These are phyloP conservation scores for Tanaodytes sp. DNA, from an alignment of 2,888 invertebrate genomes.

Conservation along the genomic window DNA sequence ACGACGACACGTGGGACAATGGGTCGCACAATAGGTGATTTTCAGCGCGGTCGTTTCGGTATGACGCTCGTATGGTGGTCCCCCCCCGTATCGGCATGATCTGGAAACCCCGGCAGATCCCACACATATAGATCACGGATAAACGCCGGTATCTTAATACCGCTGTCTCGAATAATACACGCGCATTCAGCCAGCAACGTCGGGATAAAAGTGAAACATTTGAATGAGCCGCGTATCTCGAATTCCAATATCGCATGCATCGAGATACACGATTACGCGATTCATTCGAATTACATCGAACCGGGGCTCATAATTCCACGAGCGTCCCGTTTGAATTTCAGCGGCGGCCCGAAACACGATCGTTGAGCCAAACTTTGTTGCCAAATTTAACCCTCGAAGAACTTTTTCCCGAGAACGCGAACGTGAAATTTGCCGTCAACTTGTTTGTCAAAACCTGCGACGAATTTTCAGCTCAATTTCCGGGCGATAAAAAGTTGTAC, in stretches of 20 bases:
- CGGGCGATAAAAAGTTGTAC: slow-evolving; percentile 9
- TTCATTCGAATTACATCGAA: too few relatives aligned
- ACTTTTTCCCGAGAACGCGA: too few relatives aligned
- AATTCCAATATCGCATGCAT: slow-evolving; percentile 22
- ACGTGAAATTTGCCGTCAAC: too few relatives aligned
- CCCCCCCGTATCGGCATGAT: slow-evolving; percentile 61
- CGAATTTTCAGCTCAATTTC: too few relatives aligned
- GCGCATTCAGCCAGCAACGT: slow-evolving; percentile 19
- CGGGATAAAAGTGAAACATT: slow-evolving; percentile 38
- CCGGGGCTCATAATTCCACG: too few relatives aligned
- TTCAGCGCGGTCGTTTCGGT: slow-evolving; percentile 62
- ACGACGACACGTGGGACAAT: slow-evolving; percentile 55
- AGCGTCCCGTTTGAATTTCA: neutral
- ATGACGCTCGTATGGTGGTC: slow-evolving; percentile 60
- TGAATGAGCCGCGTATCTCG: slow-evolving; percentile 22
- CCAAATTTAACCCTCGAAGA: too few relatives aligned
- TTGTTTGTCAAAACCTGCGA: too few relatives aligned
- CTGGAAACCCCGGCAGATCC: slow-evolving; percentile 63
- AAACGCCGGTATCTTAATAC: slow-evolving; percentile 53
- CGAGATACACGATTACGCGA: slow-evolving; percentile 13
- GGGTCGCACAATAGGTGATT: too few relatives aligned
- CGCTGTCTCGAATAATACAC: slow-evolving; percentile 50
- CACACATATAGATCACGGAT: slow-evolving; percentile 61
- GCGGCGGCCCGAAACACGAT: too few relatives aligned
- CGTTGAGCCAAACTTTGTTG: too few relatives aligned